Conservation (phyloP, 2,888 invertebrate species). For the Watsonalla binaria region DNA sequence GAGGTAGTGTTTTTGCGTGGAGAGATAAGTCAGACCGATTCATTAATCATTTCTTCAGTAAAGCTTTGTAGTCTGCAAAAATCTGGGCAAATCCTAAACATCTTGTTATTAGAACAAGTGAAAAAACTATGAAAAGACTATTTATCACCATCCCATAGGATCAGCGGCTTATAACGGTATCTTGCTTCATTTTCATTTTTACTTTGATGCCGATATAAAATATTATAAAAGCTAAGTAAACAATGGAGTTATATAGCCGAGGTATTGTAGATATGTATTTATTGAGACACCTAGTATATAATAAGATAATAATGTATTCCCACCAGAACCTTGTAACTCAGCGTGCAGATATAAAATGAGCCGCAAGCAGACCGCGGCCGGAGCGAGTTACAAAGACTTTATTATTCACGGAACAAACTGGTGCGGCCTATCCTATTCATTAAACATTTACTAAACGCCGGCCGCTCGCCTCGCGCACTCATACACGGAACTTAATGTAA, state of each 20-base stretch:
- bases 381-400: conserved; percentile 20
- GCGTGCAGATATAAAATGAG: not conserved
- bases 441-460: conserved; percentile 45
- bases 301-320: not conserved
- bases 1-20: conserved; percentile 23
- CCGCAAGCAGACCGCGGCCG: conserved; percentile 4
- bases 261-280: too few species aligned
- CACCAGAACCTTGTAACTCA: not conserved
- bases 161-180: too few species aligned
- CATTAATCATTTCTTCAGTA: conserved; percentile 26
- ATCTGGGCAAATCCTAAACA: not conserved
- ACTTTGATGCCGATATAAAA: too few species aligned
- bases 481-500: too few species aligned
- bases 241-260: too few species aligned
- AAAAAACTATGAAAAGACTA: not conserved
- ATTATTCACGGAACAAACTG: conserved; percentile 42
- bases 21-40: conserved; percentile 23
- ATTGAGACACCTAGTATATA: too few species aligned
- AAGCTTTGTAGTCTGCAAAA: not conserved
- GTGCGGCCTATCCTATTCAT: conserved; percentile 40
- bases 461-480: conserved; percentile 22
- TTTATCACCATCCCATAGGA: not conserved
- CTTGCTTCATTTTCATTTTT: too few species aligned
- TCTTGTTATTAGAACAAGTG: not conserved
- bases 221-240: too few species aligned